These are phyloP conservation scores for Caprella mutica DNA, from an alignment of 2,888 invertebrate genomes.

Conservation along the genomic window DNA sequence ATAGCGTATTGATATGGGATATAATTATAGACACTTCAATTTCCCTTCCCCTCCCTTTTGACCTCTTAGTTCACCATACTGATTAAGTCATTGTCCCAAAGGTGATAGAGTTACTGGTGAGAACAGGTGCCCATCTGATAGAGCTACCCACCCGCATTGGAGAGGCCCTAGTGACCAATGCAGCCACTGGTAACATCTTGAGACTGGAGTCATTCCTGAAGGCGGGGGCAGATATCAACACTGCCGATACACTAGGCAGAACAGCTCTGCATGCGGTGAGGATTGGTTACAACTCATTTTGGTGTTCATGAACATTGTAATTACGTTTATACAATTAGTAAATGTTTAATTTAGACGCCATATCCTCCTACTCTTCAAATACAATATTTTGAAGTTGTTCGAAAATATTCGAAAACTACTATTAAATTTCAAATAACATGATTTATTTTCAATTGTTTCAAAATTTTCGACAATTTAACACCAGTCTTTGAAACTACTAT, in stretches of 20 bases:
- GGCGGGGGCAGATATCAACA: conserved; percentile 58
- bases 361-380: too few species aligned
- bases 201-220: conserved; percentile 51
- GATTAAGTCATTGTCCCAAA: too few species aligned
- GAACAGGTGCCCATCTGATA: conserved; percentile 64
- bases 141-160: conserved; percentile 50
- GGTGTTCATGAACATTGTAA: neutral
- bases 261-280: conserved; percentile 55
- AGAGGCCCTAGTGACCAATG: conserved; percentile 52
- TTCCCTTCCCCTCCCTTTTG: too few species aligned
- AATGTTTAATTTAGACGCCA: neutral
- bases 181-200: conserved; percentile 47
- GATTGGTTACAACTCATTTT: neutral
- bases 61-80: too few species aligned
- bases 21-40: too few species aligned
- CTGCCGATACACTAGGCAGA: conserved; percentile 52
- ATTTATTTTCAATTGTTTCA: too few species aligned
- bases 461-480: too few species aligned
- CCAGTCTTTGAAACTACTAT: too few species aligned
- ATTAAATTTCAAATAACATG: too few species aligned
- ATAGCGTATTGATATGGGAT: too few species aligned
- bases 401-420: too few species aligned
- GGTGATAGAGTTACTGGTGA: conserved; percentile 52
- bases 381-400: too few species aligned
- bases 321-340: neutral